Evolutionary conservation across 64 coral and sea anemone genomes (phyloP).

Genomic region (Hydrozoanthus tunicans): DNA sequence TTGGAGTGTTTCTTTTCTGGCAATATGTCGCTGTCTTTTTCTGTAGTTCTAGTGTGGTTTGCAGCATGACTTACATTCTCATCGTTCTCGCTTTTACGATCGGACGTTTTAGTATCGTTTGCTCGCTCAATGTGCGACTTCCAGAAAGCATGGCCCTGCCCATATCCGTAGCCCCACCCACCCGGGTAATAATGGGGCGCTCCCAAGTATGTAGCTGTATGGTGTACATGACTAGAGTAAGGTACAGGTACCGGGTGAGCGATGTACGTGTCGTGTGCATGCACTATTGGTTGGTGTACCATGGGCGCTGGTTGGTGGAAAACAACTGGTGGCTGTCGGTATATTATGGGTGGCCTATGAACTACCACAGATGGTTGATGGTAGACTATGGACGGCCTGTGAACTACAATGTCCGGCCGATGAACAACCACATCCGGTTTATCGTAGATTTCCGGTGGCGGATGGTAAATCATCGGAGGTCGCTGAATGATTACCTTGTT

Average conservation of each 20-base stretch:
- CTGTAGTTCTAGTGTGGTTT: background rate
- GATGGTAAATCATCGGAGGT: slow-evolving; percentile 75
- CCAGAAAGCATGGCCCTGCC: slow-evolving; percentile 53
- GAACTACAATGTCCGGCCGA: slow-evolving; percentile 80
- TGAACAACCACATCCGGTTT: slow-evolving; percentile 86
- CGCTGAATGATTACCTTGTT: slow-evolving; percentile 71
- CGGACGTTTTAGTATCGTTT: background rate
- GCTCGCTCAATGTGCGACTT: slow-evolving; percentile 65
- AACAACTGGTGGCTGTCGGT: slow-evolving; percentile 85
- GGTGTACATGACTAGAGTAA: slow-evolving; percentile 59
- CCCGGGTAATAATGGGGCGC: slow-evolving; percentile 80
- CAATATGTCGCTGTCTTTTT: slow-evolving; percentile 1
- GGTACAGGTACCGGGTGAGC: slow-evolving; percentile 74
- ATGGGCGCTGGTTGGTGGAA: slow-evolving; percentile 96
- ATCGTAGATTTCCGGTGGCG: slow-evolving; percentile 84
- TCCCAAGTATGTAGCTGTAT: slow-evolving; percentile 84
- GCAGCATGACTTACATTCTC: no score
- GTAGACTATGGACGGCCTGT: slow-evolving; percentile 82
- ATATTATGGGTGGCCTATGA: slow-evolving; percentile 86
- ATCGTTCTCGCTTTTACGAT: background rate
- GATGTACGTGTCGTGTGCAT: slow-evolving; percentile 85
- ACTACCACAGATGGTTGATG: slow-evolving; percentile 91
- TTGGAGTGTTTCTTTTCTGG: background rate
- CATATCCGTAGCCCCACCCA: slow-evolving; percentile 61
- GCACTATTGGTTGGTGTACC: slow-evolving; percentile 78